Percentiles rank a stretch among this genome's conserved stretches.
Evolutionary conservation across 2,888 invertebrate genomes (phyloP).

Genomic region (Mimas tiliae): DNA sequence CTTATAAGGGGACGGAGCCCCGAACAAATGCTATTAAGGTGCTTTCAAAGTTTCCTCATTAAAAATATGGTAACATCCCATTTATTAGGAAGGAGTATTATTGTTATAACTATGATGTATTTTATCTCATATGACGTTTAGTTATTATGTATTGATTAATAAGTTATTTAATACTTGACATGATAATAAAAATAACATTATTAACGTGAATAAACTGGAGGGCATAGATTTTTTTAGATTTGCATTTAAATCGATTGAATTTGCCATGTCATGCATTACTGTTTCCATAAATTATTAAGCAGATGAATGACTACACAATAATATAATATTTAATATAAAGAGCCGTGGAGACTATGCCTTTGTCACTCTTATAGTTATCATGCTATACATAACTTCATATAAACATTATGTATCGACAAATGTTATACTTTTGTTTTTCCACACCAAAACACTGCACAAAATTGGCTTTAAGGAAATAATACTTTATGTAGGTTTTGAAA

Average conservation of each 20-base stretch:
- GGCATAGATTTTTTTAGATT: neutral
- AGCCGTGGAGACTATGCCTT: neutral
- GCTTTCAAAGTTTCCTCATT: too few relatives aligned
- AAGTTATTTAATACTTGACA: too few relatives aligned
- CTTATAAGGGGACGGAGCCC: too few relatives aligned
- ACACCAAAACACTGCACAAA: neutral
- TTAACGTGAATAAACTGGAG: neutral
- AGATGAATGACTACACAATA: neutral
- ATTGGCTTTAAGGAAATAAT: neutral
- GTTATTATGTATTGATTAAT: too few relatives aligned
- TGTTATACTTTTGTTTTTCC: neutral
- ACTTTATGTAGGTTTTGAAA: neutral
- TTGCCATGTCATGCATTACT: neutral
- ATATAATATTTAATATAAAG: neutral
- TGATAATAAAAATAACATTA: too few relatives aligned
- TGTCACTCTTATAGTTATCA: neutral
- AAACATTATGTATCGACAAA: neutral
- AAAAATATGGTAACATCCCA: too few relatives aligned
- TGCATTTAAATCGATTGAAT: neutral
- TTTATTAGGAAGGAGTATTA: neutral
- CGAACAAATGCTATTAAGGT: too few relatives aligned
- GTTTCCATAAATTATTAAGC: neutral
- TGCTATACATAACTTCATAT: neutral
- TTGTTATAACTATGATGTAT: too few relatives aligned
- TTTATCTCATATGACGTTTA: too few relatives aligned